Base-by-base conservation (phyloP, 2,888 invertebrate genomes). In the Branchellion lobata region DNA sequence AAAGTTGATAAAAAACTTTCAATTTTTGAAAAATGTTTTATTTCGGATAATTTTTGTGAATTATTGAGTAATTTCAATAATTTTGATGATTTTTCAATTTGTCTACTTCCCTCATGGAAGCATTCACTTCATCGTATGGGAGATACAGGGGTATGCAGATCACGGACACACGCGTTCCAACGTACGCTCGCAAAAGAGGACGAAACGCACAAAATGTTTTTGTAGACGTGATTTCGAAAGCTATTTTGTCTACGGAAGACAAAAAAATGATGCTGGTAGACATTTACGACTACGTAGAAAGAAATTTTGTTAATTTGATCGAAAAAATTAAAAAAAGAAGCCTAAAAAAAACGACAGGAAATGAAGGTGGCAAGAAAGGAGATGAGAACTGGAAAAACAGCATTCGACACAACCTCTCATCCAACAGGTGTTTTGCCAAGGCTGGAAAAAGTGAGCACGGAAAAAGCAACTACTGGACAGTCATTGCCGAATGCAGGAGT, bases 401-500 rank as follows among this genome's bases (percentile, higher is more conserved):
- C 69, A 85, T 87, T 40, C 84, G 87, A 18, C 87, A 87, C 78
- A 87, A 86, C 79, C 83, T 87, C 34, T 86, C 86, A 5, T 82
- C 86, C 1, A 87, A 86, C 80, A 86, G 86, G 78, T 87, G 87
- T 79, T 87, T 87, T 82, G 83, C 86, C 40, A 87, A 87, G 80
- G 82, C 82, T n/a, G 87, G 86, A 1, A 81, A 86, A 14, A 84
- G 85, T 2, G 86, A 85, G 0, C 97, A 97, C 87, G 98, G 97
- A 0, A 96, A 98, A 87, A 97, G 97, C 0, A 96, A 97, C 87
- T 98, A 95, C 86, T 98, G 98, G 98, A 24, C 68, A 27, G 71
- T 81, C 8, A 79, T 79, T 77, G 76, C 80, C 11, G 81, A 81
- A 0, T 81, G 81, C 77, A 21, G 79, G 21, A 53, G 74, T 21